phyloP scores from a whole-genome alignment of 2,113 vertebrate genomes.

The Epinephelus lanceolatus region DNA sequence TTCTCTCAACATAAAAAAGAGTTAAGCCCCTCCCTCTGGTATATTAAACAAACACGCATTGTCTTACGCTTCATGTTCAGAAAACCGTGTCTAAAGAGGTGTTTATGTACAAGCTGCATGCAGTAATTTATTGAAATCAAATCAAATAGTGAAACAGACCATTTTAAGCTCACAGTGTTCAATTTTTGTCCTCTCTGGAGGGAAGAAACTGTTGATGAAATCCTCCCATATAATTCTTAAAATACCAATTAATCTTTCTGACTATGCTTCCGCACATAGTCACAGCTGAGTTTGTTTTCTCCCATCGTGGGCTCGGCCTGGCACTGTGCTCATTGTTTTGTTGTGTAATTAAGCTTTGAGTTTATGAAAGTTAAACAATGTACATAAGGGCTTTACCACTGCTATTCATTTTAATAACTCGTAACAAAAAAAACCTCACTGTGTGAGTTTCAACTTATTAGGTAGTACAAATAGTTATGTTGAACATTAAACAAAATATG shows the following conservation, averaged over 20 bases:
- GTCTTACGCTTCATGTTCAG: background rate
- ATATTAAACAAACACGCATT: background rate
- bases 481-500: too few species aligned
- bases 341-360: slow-evolving; percentile 37
- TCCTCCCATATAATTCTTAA: slow-evolving; percentile 55
- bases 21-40: background rate
- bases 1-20: background rate
- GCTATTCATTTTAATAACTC: slow-evolving; percentile 28
- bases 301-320: background rate
- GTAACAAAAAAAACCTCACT: background rate
- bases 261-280: slow-evolving; percentile 21
- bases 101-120: slow-evolving; percentile 16
- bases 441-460: slow-evolving; percentile 15
- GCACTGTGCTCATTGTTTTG: slow-evolving; percentile 49
- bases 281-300: slow-evolving; percentile 41
- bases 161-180: slow-evolving; percentile 31
- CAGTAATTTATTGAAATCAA: slow-evolving; percentile 41
- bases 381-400: background rate
- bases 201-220: slow-evolving; percentile 37
- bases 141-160: slow-evolving; percentile 26
- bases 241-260: slow-evolving; percentile 43
- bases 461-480: background rate
- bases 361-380: slow-evolving; percentile 30
- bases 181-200: slow-evolving; percentile 36
- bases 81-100: slow-evolving; percentile 21